Evolutionary conservation across 2,113 vertebrate genomes (phyloP), one percentile per base, ranked within the genome.

Genomic region (Myanophis thanlyinensis): DNA sequence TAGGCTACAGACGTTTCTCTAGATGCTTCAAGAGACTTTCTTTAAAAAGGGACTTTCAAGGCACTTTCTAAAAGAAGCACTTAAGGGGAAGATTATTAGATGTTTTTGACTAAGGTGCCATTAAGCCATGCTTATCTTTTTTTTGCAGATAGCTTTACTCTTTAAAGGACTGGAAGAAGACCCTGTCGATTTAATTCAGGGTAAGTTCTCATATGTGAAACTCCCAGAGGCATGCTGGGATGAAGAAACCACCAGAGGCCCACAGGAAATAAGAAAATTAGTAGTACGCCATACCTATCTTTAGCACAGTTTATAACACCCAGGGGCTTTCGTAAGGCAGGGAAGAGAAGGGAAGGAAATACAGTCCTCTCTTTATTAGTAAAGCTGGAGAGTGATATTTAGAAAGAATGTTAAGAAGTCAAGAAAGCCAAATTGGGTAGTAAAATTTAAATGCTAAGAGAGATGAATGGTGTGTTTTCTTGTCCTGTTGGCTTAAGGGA

Each of bases 311-410:
- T 88, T 73, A n/a, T 35, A 92, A 80, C 48, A 92, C 40, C 10
- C 23, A 80, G n/a, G 89, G 86, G 88, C 46, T 8, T 54, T 92
- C 3, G 3, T 52, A 52, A 92, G 56, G 48, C 22, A 67, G 30
- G 88, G 85, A 92, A 73, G n/a, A 46, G 53, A 85, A 62, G 23
- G 25, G 52, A 88, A 73, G 47, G 48, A 53, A 88, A 92, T 9
- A 67, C 12, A 87, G 46, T 20, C 7, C 35, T 92, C 35, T 48
- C 62, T 92, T 88, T 92, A 88, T 73, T 88, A 92, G 85, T 46
- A 73, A 92, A 88, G 48, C n/a, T 46, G 23, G 49, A 52, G 90
- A 87, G 47, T 59, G 84, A 87, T 91, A 87, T 86, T 91, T 59
- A 59, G 59, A 88, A 92, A 80, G 59, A 47, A 52, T 27, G 12